Base-by-base conservation (phyloP, 2,113 vertebrate genomes). In the Eleginops maclovinus region DNA sequence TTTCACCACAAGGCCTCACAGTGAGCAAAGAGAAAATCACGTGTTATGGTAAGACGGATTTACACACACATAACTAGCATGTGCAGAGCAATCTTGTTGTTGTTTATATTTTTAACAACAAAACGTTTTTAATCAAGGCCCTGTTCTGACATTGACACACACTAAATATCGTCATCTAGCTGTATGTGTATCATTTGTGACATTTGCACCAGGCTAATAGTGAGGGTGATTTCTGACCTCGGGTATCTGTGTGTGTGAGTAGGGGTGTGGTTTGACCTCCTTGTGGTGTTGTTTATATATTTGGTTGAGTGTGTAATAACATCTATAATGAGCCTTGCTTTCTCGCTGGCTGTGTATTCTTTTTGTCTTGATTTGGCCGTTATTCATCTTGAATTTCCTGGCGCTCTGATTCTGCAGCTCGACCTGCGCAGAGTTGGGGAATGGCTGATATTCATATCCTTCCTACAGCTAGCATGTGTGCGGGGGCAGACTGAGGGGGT, bases 391-490 rank as follows among this genome's bases (percentile, higher is more conserved):
- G 31, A 75, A 79, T 85, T 77, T 83, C 79, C 72, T 82, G 36
- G 41, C 22, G 31, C 78, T 64, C 64, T 78, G 44, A 43, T 15
- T 15, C 61, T 70, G 77, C 47, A 51, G 81, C 73, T 51, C 53
- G 22, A 64, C 82, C 75, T 79, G 78, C 65, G 6, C 75, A 61
- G 62, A 12, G 58, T 62, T 2, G 44, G 53, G 21, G 66, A 78
- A 55, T 1, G 41, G 76, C 72, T 77, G 47, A 83, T 85, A 81
- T 83, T 83, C 67, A 81, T 85, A 73, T 87, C 71, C 74, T 81
- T 75, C 84, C 71, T 79, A 56, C 74, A 88, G 79, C 75, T 54
- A 84, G 69, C 83, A 82, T 88, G 85, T 89, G 87, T 86, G 87
- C 63, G 83, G 72, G 85, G 82, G 87, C 75, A 75, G 87, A 74